phyloP scores from a whole-genome alignment of 1,140 invertebrate species.

The Polypedilum vanderplanki region DNA sequence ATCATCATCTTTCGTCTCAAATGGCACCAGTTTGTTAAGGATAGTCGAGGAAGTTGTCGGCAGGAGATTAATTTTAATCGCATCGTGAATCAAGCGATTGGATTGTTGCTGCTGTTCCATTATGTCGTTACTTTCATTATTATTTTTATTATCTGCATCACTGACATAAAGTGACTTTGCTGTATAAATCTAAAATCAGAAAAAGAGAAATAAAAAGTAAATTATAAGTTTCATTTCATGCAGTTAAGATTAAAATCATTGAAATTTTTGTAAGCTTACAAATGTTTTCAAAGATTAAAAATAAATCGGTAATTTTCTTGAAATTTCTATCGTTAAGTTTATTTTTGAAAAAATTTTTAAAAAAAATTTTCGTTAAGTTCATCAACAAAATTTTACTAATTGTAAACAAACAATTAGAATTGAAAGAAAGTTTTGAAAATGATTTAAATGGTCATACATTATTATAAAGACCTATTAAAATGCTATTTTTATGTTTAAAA shows the following conservation, averaged over 20 bases:
- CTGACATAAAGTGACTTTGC: neutral
- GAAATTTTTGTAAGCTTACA: too few relatives aligned
- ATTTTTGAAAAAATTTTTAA: too few relatives aligned
- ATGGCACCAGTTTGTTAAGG: neutral
- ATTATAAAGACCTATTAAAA: too few relatives aligned
- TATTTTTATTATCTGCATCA: neutral
- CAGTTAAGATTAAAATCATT: neutral
- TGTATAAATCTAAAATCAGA: neutral
- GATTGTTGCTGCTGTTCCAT: neutral
- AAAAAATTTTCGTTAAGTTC: too few relatives aligned
- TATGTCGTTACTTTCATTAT: neutral
- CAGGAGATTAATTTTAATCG: neutral
- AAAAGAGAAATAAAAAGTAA: neutral
- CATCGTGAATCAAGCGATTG: neutral
- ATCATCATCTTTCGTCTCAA: neutral
- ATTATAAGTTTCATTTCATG: neutral
- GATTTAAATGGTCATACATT: too few relatives aligned
- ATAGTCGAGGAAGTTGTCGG: neutral
- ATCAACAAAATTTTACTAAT: too few relatives aligned
- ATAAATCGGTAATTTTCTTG: too few relatives aligned
- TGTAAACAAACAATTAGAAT: too few relatives aligned
- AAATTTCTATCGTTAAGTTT: too few relatives aligned
- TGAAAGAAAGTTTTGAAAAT: too few relatives aligned
- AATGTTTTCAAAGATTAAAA: too few relatives aligned
- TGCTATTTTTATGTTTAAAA: too few relatives aligned